phyloP scores from a whole-genome alignment of 1,140 invertebrate genomes.

The Idris sp. region DNA sequence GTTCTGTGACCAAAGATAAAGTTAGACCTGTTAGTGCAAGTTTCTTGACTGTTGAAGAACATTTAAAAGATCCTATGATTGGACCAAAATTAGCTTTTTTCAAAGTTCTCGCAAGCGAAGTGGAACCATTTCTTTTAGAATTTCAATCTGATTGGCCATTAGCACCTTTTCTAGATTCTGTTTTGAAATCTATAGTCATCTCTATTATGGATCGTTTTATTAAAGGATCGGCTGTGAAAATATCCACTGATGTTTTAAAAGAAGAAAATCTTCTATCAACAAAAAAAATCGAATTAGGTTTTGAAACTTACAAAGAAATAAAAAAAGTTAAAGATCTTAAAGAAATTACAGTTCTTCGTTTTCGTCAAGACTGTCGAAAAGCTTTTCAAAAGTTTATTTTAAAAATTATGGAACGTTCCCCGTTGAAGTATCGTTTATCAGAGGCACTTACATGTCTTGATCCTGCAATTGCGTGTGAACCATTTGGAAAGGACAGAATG shows the following conservation, averaged over 20 bases:
- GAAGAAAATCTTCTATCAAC: slow-evolving; percentile 31
- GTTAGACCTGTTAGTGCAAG: slow-evolving; percentile 12
- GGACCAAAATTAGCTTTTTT: slow-evolving; percentile 53
- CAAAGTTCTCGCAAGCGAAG: slow-evolving; percentile 25
- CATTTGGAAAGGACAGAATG: too few relatives aligned
- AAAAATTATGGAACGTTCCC: slow-evolving; percentile 16
- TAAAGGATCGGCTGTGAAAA: slow-evolving; percentile 11
- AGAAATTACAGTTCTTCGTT: slow-evolving; percentile 1
- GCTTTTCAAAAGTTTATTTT: slow-evolving; percentile 16
- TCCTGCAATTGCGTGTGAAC: slow-evolving; percentile 6
- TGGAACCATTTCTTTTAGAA: slow-evolving; percentile 50
- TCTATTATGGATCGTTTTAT: slow-evolving; percentile 37
- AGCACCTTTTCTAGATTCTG: slow-evolving; percentile 45
- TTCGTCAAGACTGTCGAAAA: slow-evolving; percentile 11
- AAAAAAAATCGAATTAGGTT: slow-evolving; percentile 27
- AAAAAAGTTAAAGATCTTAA: slow-evolving; percentile 21
- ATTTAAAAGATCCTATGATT: slow-evolving; percentile 26
- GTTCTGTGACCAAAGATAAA: slow-evolving; percentile 15
- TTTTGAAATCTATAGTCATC: slow-evolving; percentile 2
- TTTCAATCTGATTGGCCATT: slow-evolving; percentile 48
- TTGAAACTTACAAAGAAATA: slow-evolving; percentile 23
- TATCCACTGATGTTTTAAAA: slow-evolving; percentile 21
- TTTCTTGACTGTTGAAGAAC: slow-evolving; percentile 19
- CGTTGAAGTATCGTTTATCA: slow-evolving; percentile 7
- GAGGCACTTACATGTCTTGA: slow-evolving; percentile 8